These are phyloP conservation scores for Pteropus alecto DNA, from an alignment of 2,113 vertebrate species.

Conservation along the genomic window DNA sequence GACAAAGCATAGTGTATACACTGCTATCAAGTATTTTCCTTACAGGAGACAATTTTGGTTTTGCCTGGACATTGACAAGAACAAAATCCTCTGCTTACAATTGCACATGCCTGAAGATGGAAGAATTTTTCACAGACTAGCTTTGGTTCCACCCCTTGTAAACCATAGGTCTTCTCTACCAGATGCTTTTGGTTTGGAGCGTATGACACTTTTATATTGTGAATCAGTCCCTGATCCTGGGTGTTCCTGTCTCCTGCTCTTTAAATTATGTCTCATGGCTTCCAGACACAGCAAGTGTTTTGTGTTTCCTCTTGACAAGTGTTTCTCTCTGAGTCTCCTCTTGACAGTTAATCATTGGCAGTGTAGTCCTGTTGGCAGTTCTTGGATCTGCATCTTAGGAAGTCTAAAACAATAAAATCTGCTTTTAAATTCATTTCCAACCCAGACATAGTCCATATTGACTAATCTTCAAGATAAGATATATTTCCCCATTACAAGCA, in stretches of 20 bases:
- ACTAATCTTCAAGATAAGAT: not conserved
- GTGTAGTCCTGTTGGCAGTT: not conserved
- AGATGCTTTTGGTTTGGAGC: not conserved
- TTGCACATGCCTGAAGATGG: not conserved
- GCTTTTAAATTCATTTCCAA: slow-evolving; percentile 43
- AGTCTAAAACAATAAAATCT: not conserved
- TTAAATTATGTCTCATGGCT: not conserved
- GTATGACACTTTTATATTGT: not conserved
- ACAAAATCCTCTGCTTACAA: not conserved
- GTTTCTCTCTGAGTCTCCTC: not conserved
- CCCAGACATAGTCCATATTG: not conserved
- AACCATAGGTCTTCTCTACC: not conserved
- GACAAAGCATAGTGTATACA: not conserved
- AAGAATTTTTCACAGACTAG: not conserved
- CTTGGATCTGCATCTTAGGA: not conserved
- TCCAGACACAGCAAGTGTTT: not conserved
- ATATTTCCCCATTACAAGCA: not conserved
- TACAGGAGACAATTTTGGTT: not conserved
- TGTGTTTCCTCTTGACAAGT: not conserved
- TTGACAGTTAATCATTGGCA: not conserved
- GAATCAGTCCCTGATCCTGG: not conserved
- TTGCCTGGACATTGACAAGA: not conserved
- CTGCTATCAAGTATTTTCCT: not conserved
- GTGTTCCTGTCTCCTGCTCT: not conserved
- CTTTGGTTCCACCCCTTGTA: not conserved